Evolutionary conservation across 1,140 invertebrate species (phyloP), one percentile per base, ranked within the genome.

Genomic region (Fopius arisanus): DNA sequence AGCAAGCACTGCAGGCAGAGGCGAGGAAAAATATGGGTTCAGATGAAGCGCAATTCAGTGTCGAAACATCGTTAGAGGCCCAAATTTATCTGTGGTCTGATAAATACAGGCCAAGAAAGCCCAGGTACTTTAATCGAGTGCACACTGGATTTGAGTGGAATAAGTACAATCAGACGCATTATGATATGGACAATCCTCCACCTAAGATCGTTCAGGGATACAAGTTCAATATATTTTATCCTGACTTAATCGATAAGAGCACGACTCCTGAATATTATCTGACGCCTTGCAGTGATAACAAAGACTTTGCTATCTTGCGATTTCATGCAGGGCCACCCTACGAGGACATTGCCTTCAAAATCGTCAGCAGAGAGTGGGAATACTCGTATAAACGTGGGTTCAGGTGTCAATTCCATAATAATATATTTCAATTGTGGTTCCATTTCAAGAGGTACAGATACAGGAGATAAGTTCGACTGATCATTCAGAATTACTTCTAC

Each of bases 201-300:
- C 98, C 98, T 0, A 99, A 99, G 89, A 99, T 99, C 83, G 98
- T 99, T 0, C 98, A 99, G 88, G 98, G 98, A 28, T 99, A 99
- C 89, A 99, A 99, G 86, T 99, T 99, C 88, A 99, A 99, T 89
- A 99, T 99, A 75, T 99, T 99, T 89, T 99, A 99, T 90, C 98
- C 98, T 0, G 98, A 99, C 91, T 90, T 99, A 48, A 98, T 99
- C 79, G 96, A 99, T 84, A 98, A 98, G 82, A 92, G 91, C 63
- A 91, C 94, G 67, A 98, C 98, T 10, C 98, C 98, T 0, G 93
- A 97, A 83, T 99, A 99, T 85, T 96, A 93, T 67, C 88, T 99
- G 86, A 98, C 94, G 48, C 93, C 96, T 0, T 97, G 96, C 81
- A 89, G 91, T 1, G 97, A 98, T 73, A 98, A 98, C 82, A 91